Conservation (phyloP, 2,113 vertebrate genomes). For the Zootoca vivipara region DNA sequence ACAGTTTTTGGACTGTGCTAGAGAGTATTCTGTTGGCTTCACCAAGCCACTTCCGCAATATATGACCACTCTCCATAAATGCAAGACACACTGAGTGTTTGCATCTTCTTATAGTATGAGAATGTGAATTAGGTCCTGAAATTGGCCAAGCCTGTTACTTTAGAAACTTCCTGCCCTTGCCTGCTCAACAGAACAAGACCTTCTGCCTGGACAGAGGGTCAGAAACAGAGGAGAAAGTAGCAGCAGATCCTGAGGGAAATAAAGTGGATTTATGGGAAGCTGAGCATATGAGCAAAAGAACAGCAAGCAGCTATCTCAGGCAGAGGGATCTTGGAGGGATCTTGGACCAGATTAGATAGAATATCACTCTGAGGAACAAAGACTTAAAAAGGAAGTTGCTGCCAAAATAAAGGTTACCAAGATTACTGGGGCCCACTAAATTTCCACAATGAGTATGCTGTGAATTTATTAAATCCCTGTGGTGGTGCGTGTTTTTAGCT, state of each 20-base stretch:
- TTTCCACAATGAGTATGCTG: not conserved
- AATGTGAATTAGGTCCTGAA: not conserved
- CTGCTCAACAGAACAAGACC: no score
- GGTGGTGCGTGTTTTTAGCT: not conserved
- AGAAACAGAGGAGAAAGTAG: not conserved
- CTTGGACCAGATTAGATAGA: no score
- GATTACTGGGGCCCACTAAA: no score
- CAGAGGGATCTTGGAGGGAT: no score
- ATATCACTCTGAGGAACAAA: not conserved
- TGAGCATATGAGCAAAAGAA: no score
- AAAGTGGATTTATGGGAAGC: not conserved
- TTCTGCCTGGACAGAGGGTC: not conserved
- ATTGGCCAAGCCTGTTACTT: no score
- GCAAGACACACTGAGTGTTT: not conserved
- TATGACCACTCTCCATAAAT: not conserved
- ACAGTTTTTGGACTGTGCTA: not conserved
- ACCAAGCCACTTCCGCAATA: not conserved
- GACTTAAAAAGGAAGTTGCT: not conserved
- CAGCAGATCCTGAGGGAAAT: not conserved
- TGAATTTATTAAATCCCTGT: not conserved
- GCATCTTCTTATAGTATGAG: not conserved
- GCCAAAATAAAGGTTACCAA: not conserved
- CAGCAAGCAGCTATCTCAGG: no score
- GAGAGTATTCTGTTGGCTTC: constrained; percentile 3
- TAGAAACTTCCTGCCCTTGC: not conserved